Evolutionary conservation across 2,797 vertebrate genomes (phyloP).

Genomic region (Ispidina lecontei): DNA sequence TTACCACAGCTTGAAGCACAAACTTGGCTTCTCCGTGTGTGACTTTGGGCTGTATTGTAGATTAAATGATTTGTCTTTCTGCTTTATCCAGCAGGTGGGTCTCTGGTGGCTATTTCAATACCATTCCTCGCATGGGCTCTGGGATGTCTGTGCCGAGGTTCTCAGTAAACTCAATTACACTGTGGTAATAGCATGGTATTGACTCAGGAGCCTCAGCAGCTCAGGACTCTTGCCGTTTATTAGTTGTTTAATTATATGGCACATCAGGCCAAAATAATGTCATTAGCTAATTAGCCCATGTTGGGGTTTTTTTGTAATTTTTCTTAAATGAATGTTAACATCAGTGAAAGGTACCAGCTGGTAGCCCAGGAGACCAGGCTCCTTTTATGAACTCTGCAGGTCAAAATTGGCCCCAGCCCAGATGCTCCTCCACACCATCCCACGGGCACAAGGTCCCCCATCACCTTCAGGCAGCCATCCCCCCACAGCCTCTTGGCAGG

Average conservation of each 20-base stretch:
- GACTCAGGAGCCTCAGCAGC: constrained; percentile 65
- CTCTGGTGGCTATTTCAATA: constrained; percentile 57
- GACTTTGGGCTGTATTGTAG: not conserved
- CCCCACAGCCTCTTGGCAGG: not conserved
- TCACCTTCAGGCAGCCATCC: not conserved
- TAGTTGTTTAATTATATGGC: constrained; percentile 71
- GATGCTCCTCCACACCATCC: not conserved
- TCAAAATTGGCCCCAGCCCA: not conserved
- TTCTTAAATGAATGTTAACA: constrained; percentile 52
- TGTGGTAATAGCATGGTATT: constrained; percentile 56
- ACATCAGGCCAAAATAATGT: constrained; percentile 70
- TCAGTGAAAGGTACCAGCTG: not conserved
- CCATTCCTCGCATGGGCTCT: constrained; percentile 25
- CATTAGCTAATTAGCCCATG: constrained; percentile 65
- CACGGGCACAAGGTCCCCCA: not conserved
- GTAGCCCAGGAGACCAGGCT: not conserved
- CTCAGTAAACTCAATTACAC: constrained; percentile 68
- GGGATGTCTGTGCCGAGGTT: constrained; percentile 41
- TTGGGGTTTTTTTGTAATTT: constrained; percentile 52
- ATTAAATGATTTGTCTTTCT: constrained; percentile 67
- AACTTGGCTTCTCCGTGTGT: not conserved
- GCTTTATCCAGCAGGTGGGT: constrained; percentile 53
- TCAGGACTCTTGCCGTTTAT: constrained; percentile 62
- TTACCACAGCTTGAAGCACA: not conserved
- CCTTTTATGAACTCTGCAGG: not conserved